phyloP scores from a whole-genome alignment of 2,888 invertebrate genomes.

The Stenichneumon culpator region DNA sequence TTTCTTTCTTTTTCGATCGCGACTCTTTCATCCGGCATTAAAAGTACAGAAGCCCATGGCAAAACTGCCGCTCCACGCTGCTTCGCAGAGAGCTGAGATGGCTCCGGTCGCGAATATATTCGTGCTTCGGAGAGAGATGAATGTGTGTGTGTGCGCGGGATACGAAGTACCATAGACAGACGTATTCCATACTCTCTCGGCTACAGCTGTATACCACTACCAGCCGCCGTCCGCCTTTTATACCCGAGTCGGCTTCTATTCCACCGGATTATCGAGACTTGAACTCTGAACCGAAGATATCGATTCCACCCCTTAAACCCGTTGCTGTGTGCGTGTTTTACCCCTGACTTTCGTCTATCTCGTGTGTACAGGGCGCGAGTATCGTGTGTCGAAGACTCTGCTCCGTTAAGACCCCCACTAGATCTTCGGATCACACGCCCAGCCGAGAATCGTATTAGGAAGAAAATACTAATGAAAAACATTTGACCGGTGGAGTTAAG shows the following conservation, averaged over 20 bases:
- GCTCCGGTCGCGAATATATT: not conserved
- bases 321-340: not conserved
- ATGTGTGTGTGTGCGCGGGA: not conserved
- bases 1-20: not conserved
- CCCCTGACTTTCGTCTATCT: not conserved
- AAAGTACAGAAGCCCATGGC: constrained; percentile 25
- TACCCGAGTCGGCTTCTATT: constrained; percentile 62
- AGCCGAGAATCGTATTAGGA: not conserved
- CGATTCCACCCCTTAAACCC: constrained; percentile 61
- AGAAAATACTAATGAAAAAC: not conserved
- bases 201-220: constrained; percentile 22
- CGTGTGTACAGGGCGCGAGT: not conserved
- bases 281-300: constrained; percentile 73
- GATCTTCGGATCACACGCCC: constrained; percentile 16
- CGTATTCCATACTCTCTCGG: not conserved
- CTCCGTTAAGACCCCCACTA: not conserved
- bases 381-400: not conserved
- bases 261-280: constrained; percentile 73
- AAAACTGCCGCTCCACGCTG: not conserved
- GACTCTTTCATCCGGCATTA: constrained; percentile 31
- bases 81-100: not conserved
- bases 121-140: not conserved
- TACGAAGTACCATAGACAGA: not conserved
- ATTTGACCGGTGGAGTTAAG: not conserved
- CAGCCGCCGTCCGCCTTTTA: constrained; percentile 39